These are phyloP conservation scores for Caenorhabditis wallacei DNA, from an alignment of 2,888 invertebrate species.

Conservation along the genomic window DNA sequence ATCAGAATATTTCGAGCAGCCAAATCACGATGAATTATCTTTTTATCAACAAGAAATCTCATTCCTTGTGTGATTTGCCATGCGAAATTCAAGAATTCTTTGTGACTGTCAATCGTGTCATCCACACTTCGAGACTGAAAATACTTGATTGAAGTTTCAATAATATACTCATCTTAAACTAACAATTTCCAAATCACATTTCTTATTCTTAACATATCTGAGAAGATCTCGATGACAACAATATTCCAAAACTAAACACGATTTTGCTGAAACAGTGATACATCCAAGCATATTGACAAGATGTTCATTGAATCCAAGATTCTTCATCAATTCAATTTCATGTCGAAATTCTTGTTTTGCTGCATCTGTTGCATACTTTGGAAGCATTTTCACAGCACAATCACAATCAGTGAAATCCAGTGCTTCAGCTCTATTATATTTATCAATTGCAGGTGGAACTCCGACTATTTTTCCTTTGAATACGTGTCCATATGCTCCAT, in stretches of 20 bases:
- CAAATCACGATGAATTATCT: conserved; percentile 78
- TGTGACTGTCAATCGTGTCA: conserved; percentile 78
- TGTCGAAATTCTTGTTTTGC: conserved; percentile 75
- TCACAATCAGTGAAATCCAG: conserved; percentile 66
- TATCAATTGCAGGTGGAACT: conserved; percentile 76
- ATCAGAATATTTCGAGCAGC: conserved; percentile 81
- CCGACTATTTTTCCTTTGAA: conserved; percentile 78
- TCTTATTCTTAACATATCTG: conserved; percentile 74
- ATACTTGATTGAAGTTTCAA: background rate
- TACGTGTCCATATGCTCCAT: conserved; percentile 80
- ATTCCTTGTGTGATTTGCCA: conserved; percentile 82
- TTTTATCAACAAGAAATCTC: conserved; percentile 71
- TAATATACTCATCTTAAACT: conserved; percentile 11
- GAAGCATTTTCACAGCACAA: conserved; percentile 77
- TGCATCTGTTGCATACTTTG: conserved; percentile 76
- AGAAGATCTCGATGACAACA: conserved; percentile 77
- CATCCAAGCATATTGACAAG: conserved; percentile 82
- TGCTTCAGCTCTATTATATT: conserved; percentile 71
- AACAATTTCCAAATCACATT: conserved; percentile 71
- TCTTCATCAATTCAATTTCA: conserved; percentile 81
- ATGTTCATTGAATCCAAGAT: conserved; percentile 78
- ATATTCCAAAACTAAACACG: conserved; percentile 78
- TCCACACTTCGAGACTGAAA: conserved; percentile 77
- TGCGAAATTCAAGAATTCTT: conserved; percentile 79
- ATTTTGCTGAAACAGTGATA: conserved; percentile 74